phyloP scores from a whole-genome alignment of 2,888 invertebrate genomes.

The Drosophila tanythrix region DNA sequence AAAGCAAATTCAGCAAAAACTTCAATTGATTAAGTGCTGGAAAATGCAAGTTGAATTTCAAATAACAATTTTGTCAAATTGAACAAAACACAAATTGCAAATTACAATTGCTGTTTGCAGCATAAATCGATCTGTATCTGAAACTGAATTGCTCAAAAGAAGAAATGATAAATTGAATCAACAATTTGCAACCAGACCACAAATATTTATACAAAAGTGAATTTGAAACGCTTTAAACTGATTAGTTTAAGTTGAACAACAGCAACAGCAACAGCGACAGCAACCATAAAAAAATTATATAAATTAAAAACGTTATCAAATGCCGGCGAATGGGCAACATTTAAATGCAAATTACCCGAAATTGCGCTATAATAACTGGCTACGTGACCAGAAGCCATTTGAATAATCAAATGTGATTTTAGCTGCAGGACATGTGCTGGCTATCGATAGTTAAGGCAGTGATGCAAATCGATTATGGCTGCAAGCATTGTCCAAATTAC shows the following conservation, averaged over 20 bases:
- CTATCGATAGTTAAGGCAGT: neutral
- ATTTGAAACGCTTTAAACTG: neutral
- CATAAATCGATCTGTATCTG: neutral
- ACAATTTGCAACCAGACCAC: neutral
- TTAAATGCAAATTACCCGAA: neutral
- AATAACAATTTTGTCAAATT: neutral
- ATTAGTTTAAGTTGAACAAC: too few species aligned
- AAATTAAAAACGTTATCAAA: too few species aligned
- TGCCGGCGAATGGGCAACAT: neutral
- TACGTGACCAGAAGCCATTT: neutral
- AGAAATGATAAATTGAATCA: neutral
- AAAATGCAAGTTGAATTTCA: neutral
- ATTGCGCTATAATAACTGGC: neutral
- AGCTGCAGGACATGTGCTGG: neutral
- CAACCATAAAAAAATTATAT: neutral
- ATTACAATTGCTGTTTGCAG: neutral
- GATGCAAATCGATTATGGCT: neutral
- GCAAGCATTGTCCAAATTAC: neutral
- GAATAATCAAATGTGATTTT: conserved; percentile 1
- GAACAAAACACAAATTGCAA: too few species aligned
- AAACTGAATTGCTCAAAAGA: neutral
- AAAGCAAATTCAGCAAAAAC: neutral
- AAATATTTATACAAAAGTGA: neutral
- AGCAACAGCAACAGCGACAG: too few species aligned
- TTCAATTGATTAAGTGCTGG: neutral